These are phyloP conservation scores for Pipistrellus kuhlii DNA, from an alignment of 2,797 vertebrate species.

Conservation along the genomic window DNA sequence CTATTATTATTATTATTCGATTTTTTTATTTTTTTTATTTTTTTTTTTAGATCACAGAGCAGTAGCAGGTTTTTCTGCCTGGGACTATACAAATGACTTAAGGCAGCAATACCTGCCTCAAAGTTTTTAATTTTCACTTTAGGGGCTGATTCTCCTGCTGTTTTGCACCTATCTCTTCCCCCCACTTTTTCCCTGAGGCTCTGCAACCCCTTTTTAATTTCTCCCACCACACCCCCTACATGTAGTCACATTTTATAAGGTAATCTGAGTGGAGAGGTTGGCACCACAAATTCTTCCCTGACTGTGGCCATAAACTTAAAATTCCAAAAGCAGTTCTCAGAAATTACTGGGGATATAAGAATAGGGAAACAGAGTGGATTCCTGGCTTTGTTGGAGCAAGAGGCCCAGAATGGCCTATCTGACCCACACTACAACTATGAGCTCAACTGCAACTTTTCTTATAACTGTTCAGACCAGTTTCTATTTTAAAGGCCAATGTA, in stretches of 20 bases:
- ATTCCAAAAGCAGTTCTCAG: neutral
- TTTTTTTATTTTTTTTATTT: neutral
- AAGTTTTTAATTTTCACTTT: constrained; percentile 60
- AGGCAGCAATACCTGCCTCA: neutral
- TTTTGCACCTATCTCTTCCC: constrained; percentile 48
- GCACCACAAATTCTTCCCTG: neutral
- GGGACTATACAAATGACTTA: neutral
- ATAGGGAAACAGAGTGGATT: neutral
- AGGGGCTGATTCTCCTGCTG: constrained; percentile 52
- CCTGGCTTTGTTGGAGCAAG: neutral
- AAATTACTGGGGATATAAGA: neutral
- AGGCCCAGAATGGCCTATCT: neutral
- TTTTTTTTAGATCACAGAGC: neutral
- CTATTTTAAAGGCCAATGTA: constrained; percentile 42
- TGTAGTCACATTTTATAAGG: constrained; percentile 42
- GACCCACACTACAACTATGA: neutral
- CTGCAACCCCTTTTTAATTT: neutral
- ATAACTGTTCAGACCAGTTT: neutral
- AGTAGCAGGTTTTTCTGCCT: constrained; percentile 25
- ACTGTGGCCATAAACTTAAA: neutral
- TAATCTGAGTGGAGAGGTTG: neutral
- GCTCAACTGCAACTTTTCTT: neutral
- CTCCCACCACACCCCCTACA: constrained; percentile 23
- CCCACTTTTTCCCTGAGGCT: neutral
- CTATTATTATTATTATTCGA: neutral